These are phyloP conservation scores for Leucophora obtusa DNA, from an alignment of 2,888 invertebrate species.

Conservation along the genomic window DNA sequence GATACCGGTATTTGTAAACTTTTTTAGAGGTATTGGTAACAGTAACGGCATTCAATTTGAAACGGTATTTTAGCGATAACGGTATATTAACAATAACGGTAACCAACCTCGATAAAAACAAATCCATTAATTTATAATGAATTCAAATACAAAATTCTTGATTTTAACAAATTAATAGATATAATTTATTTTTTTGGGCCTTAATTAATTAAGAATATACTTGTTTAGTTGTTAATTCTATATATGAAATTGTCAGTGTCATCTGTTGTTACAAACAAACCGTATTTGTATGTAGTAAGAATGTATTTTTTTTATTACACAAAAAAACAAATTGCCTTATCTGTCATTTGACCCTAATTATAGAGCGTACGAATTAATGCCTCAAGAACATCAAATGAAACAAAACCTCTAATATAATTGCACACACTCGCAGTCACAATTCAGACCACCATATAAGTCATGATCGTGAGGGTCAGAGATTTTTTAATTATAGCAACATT, in stretches of 20 bases:
- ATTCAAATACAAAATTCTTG: not conserved
- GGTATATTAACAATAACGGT: no score
- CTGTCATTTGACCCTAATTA: slow-evolving; percentile 58
- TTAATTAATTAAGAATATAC: not conserved
- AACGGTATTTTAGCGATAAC: no score
- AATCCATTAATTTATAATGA: not conserved
- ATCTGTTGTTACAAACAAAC: slow-evolving; percentile 32
- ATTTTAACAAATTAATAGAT: slow-evolving; percentile 6
- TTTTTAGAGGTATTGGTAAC: no score
- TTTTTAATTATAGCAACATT: not conserved
- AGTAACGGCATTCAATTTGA: no score
- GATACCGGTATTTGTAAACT: no score
- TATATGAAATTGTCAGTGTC: slow-evolving; percentile 39
- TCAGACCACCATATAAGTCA: slow-evolving; percentile 9
- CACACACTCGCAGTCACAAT: not conserved
- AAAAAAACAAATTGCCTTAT: slow-evolving; percentile 55
- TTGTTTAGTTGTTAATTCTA: slow-evolving; percentile 31
- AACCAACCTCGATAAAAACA: not conserved
- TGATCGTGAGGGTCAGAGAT: slow-evolving; percentile 20
- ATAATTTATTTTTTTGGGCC: not conserved
- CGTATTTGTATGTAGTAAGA: slow-evolving; percentile 20
- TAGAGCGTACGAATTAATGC: slow-evolving; percentile 41
- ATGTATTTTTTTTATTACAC: slow-evolving; percentile 27
- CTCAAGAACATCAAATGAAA: slow-evolving; percentile 36
- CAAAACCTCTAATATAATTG: not conserved